Percentiles rank a stretch among this genome's conserved stretches.
Evolutionary conservation across 1,140 invertebrate species (phyloP).

Genomic region (Trichomalopsis sarcophagae): DNA sequence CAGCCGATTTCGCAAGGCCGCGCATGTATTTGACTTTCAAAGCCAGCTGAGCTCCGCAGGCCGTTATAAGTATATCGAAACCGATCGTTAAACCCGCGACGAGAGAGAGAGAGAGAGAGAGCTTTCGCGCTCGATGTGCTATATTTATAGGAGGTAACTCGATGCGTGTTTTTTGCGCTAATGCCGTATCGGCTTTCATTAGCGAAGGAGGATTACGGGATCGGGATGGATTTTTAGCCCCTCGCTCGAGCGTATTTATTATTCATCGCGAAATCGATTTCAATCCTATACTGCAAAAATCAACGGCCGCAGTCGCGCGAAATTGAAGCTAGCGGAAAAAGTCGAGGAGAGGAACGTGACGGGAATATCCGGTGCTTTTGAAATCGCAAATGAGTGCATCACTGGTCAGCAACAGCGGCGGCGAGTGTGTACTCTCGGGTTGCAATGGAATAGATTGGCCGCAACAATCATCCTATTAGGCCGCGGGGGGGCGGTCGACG

Average conservation of each 20-base stretch:
- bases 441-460: constrained; percentile 51
- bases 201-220: neutral
- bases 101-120: neutral
- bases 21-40: neutral
- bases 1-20: neutral
- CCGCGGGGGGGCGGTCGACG: neutral
- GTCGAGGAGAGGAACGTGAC: constrained; percentile 30
- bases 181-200: neutral
- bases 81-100: neutral
- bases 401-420: neutral
- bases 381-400: constrained; percentile 46
- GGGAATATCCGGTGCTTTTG: constrained; percentile 51
- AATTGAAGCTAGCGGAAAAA: neutral
- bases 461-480: constrained; percentile 65
- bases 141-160: too few relatives aligned
- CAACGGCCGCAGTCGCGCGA: neutral
- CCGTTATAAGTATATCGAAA: neutral
- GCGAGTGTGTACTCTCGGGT: neutral
- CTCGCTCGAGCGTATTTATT: neutral
- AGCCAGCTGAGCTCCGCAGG: neutral
- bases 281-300: too few relatives aligned
- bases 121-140: too few relatives aligned
- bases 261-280: too few relatives aligned
- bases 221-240: neutral
- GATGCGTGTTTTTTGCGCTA: too few relatives aligned